A percentile compares a stretch with the other conserved stretches of the same genome.
phyloP scores from a whole-genome alignment of 2,113 vertebrate species.

The Apus apus region DNA sequence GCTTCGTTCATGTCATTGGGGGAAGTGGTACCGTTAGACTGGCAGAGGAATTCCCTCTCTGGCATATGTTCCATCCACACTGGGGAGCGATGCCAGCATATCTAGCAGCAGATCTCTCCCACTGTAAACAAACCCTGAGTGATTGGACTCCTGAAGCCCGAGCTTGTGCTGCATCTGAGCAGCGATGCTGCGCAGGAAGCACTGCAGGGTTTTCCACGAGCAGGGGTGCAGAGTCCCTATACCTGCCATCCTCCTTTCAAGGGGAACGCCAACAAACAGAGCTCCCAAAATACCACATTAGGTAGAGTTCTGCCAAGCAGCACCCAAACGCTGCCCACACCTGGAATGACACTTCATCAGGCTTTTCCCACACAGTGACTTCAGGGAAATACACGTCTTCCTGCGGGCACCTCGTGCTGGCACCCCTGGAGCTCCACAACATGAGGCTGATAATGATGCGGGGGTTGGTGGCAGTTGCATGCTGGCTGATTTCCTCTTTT shows the following conservation, averaged over 20 bases:
- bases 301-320: not conserved
- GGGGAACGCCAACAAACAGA: not conserved
- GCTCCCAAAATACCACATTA: not conserved
- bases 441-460: not conserved
- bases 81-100: constrained; percentile 55
- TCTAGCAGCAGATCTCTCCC: constrained; percentile 61
- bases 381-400: not conserved
- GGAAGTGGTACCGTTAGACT: constrained; percentile 38
- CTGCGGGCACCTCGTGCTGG: not conserved
- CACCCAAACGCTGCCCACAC: rapidly evolving
- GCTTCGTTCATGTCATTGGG: not conserved
- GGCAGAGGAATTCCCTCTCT: constrained; percentile 70
- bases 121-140: constrained; percentile 59
- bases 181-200: not conserved
- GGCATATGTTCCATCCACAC: constrained; percentile 66
- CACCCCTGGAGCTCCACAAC: not conserved
- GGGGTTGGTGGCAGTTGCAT: not conserved
- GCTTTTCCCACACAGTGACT: rapidly evolving
- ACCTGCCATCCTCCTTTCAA: not conserved
- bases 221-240: not conserved
- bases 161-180: not conserved
- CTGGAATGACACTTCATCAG: not conserved
- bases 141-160: constrained; percentile 25
- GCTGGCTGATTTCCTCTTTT: not conserved
- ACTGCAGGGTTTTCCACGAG: not conserved